Percentiles rank a stretch among this genome's conserved stretches.
phyloP scores from a whole-genome alignment of 2,888 invertebrate species.

The Automeris io region DNA sequence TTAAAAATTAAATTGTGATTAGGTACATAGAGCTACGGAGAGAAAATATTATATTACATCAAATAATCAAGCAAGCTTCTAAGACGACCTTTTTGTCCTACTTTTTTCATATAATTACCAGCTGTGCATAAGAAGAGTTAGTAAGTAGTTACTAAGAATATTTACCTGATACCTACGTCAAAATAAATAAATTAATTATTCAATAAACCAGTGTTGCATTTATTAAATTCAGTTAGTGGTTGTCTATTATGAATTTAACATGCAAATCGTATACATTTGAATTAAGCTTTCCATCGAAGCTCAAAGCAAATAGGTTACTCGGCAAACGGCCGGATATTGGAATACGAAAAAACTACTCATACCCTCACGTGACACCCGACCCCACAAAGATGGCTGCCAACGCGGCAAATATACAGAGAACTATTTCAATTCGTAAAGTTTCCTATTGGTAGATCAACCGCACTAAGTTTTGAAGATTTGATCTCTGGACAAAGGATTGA shows the following conservation, averaged over 20 bases:
- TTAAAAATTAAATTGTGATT: too few relatives aligned
- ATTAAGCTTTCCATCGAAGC: constrained; percentile 25
- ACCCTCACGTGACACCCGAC: constrained; percentile 25
- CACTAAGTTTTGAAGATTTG: constrained; percentile 44
- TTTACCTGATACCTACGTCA: too few relatives aligned
- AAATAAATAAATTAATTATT: too few relatives aligned
- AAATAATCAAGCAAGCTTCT: too few relatives aligned
- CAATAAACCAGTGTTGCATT: too few relatives aligned
- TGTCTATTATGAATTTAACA: constrained; percentile 1
- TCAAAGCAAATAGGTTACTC: constrained; percentile 44
- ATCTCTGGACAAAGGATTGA: constrained; percentile 32
- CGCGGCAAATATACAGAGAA: constrained; percentile 57
- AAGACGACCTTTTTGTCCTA: too few relatives aligned
- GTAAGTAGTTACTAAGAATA: too few relatives aligned
- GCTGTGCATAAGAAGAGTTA: too few relatives aligned
- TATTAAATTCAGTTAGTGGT: not conserved
- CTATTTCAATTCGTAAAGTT: constrained; percentile 73
- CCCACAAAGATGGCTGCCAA: constrained; percentile 61
- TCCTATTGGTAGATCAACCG: constrained; percentile 53
- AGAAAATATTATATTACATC: too few relatives aligned
- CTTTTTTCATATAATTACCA: too few relatives aligned
- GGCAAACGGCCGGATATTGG: constrained; percentile 48
- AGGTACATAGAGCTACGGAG: too few relatives aligned
- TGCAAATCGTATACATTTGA: constrained; percentile 7
- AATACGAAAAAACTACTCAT: constrained; percentile 47